A percentile compares a stretch with the other conserved stretches of the same genome.
Evolutionary conservation across 2,113 vertebrate genomes (phyloP).

Genomic region (Scophthalmus maximus): DNA sequence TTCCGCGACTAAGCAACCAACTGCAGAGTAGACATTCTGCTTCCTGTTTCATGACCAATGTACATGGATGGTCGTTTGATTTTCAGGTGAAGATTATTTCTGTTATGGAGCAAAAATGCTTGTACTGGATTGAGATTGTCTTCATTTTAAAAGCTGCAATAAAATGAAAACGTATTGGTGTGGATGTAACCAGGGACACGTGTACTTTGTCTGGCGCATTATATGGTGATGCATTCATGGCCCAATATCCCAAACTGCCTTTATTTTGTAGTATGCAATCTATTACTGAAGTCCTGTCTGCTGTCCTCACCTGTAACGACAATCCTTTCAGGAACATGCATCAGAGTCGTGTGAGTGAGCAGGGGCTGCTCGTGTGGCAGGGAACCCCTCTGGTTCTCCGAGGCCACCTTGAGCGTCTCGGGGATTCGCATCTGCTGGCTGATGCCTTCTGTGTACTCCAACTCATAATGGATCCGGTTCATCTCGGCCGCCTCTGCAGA

Average conservation of each 20-base stretch:
- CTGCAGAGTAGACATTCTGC: too few relatives aligned
- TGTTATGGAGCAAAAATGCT: background rate
- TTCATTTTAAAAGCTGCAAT: too few relatives aligned
- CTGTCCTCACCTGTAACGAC: slow-evolving; percentile 88
- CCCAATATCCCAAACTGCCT: background rate
- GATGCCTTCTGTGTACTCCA: slow-evolving; percentile 96
- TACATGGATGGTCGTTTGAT: background rate
- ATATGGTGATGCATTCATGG: background rate
- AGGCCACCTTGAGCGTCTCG: slow-evolving; percentile 91
- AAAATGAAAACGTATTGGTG: too few relatives aligned
- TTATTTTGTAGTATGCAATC: background rate
- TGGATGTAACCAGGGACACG: too few relatives aligned
- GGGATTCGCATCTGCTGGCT: slow-evolving; percentile 97
- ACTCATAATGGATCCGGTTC: slow-evolving; percentile 93
- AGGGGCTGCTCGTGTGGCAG: slow-evolving; percentile 77
- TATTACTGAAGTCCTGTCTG: background rate
- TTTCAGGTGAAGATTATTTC: background rate
- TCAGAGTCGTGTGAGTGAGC: slow-evolving; percentile 85
- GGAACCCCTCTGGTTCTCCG: slow-evolving; percentile 79
- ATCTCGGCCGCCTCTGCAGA: slow-evolving; percentile 92
- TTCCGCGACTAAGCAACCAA: too few relatives aligned
- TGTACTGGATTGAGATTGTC: too few relatives aligned
- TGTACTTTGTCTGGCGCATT: background rate
- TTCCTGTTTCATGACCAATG: too few relatives aligned
- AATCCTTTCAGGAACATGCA: slow-evolving; percentile 97